These are phyloP conservation scores for Rugalucina vietnamica DNA, from an alignment of 2,888 invertebrate species.

Conservation along the genomic window DNA sequence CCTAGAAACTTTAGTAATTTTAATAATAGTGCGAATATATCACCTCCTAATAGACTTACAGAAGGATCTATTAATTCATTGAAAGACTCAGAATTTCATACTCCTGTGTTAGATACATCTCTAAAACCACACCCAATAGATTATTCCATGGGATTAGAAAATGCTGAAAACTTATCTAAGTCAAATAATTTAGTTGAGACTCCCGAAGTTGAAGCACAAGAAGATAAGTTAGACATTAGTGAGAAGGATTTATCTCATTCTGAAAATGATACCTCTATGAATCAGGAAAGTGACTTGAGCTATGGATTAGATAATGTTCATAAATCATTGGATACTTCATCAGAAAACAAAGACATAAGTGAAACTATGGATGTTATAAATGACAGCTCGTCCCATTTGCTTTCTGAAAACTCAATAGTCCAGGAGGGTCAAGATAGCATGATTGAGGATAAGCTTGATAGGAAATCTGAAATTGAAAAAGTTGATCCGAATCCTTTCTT, in stretches of 20 bases:
- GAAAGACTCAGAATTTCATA: conserved; percentile 11
- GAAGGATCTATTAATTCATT: conserved; percentile 4
- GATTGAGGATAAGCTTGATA: neutral
- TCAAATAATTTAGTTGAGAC: neutral
- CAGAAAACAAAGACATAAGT: neutral
- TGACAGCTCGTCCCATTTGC: neutral
- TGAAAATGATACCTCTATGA: neutral
- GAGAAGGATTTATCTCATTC: neutral
- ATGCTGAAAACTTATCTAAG: neutral
- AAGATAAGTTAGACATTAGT: neutral
- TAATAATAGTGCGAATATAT: conserved; percentile 24
- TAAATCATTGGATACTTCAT: too few relatives aligned
- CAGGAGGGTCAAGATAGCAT: neutral
- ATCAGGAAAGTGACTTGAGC: neutral
- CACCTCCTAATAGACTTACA: neutral
- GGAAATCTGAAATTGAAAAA: neutral
- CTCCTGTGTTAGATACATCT: conserved; percentile 19
- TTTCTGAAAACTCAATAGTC: neutral
- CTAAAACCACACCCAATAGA: neutral
- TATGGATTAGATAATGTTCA: neutral
- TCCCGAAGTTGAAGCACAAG: neutral
- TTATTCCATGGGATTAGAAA: neutral
- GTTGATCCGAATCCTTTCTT: neutral
- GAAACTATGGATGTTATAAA: neutral
- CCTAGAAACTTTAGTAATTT: conserved; percentile 9